Evolutionary conservation across 2,113 vertebrate species (phyloP).

Genomic region (Suncus etruscus): DNA sequence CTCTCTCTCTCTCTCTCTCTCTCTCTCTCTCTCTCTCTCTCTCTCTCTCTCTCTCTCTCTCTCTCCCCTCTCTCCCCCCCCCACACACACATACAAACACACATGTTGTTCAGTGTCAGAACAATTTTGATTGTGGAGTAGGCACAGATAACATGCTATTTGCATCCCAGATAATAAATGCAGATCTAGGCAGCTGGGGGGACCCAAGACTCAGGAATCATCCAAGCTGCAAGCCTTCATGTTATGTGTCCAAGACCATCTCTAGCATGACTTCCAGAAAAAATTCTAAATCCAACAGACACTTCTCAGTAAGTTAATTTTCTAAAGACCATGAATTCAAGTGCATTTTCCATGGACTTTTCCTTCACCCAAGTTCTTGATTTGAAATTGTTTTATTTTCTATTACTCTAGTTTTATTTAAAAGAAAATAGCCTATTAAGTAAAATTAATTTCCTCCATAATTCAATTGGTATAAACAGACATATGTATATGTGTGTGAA

Average conservation of each 20-base stretch:
- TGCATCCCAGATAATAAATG: background rate
- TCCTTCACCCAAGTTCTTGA: background rate
- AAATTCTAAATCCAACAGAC: conserved; percentile 27
- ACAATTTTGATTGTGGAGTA: background rate
- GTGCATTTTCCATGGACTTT: background rate
- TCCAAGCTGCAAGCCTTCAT: conserved; percentile 4
- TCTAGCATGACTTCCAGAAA: background rate
- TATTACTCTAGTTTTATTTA: background rate
- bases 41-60: no score
- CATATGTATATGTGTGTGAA: no score
- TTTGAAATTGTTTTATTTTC: conserved; percentile 5
- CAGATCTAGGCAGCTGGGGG: background rate
- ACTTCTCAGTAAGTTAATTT: background rate
- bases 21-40: no score
- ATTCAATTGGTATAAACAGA: conserved; percentile 2
- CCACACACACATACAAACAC: background rate
- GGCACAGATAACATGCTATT: background rate
- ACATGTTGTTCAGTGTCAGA: background rate
- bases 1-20: no score
- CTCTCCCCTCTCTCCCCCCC: no score
- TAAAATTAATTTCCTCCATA: conserved; percentile 25
- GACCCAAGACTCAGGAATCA: conserved; percentile 48
- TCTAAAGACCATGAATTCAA: background rate
- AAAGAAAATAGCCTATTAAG: background rate
- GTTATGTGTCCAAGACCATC: conserved; percentile 2